Percentiles rank a stretch among this genome's conserved stretches.
Conservation (phyloP, 2,797 vertebrate genomes). For the Pipistrellus kuhlii region DNA sequence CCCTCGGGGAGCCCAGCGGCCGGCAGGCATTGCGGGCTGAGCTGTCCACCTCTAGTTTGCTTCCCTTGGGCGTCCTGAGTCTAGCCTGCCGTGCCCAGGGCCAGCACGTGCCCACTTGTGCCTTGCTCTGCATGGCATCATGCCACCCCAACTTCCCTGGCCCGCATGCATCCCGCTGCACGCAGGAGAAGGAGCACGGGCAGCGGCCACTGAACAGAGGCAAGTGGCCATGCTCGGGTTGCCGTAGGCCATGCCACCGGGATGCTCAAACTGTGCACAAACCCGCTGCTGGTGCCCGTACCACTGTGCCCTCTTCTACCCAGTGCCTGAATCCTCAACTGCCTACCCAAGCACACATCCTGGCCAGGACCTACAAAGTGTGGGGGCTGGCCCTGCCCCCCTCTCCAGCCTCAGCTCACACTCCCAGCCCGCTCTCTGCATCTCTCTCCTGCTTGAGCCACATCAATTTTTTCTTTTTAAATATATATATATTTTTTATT, state of each 20-base stretch:
- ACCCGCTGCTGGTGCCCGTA: background rate
- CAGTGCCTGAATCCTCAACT: background rate
- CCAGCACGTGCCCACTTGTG: background rate
- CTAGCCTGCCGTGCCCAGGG: background rate
- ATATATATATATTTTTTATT: no score
- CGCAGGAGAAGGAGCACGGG: background rate
- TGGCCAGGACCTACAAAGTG: background rate
- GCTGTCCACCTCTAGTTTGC: background rate
- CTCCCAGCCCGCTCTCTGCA: background rate
- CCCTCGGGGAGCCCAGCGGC: background rate
- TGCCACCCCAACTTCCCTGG: background rate
- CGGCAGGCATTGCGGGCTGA: background rate
- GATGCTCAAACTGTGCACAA: background rate
- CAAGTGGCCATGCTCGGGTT: background rate
- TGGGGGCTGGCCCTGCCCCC: background rate
- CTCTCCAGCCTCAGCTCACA: background rate
- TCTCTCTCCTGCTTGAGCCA: background rate
- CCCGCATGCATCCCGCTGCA: no score
- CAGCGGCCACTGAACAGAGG: background rate
- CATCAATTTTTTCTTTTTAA: background rate
- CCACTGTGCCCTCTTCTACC: background rate
- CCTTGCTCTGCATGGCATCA: fast-evolving
- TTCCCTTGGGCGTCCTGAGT: background rate
- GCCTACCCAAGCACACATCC: background rate
- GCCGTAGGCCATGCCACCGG: fast-evolving